These are phyloP conservation scores for Meles meles DNA, from an alignment of 2,113 vertebrate genomes.

Conservation along the genomic window DNA sequence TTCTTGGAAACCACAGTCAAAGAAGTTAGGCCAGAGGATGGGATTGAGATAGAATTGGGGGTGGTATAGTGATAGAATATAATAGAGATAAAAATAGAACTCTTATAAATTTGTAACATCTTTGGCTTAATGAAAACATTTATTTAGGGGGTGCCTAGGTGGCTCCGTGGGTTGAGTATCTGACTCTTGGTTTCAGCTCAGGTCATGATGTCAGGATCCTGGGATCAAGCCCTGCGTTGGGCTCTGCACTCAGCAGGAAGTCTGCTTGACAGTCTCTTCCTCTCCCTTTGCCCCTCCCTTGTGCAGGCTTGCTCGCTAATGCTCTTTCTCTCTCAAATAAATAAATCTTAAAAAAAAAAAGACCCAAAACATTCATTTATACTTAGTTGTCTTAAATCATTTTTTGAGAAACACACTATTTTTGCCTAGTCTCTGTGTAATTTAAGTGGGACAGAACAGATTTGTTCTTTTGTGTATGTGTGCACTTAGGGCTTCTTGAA, in stretches of 20 bases:
- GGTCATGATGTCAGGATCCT: background rate
- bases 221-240: background rate
- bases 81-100: background rate
- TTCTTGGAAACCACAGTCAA: slow-evolving; percentile 20
- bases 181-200: background rate
- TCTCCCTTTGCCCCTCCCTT: background rate
- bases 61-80: background rate
- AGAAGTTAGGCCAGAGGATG: background rate
- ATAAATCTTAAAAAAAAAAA: background rate
- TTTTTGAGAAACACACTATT: slow-evolving; percentile 18
- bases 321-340: background rate
- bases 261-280: background rate
- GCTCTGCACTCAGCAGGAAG: background rate
- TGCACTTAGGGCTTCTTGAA: slow-evolving; percentile 81
- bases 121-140: slow-evolving; percentile 4
- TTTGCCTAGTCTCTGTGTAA: background rate
- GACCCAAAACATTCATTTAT: background rate
- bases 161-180: background rate
- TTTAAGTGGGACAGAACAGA: background rate
- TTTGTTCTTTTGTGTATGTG: background rate
- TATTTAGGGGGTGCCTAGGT: background rate
- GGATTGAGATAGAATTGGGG: background rate
- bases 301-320: background rate
- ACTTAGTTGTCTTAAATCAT: background rate
- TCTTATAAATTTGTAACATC: background rate